Percentiles rank a stretch among this genome's conserved stretches.
Evolutionary conservation across 2,888 invertebrate genomes (phyloP).

Genomic region (Gortyna flavago): DNA sequence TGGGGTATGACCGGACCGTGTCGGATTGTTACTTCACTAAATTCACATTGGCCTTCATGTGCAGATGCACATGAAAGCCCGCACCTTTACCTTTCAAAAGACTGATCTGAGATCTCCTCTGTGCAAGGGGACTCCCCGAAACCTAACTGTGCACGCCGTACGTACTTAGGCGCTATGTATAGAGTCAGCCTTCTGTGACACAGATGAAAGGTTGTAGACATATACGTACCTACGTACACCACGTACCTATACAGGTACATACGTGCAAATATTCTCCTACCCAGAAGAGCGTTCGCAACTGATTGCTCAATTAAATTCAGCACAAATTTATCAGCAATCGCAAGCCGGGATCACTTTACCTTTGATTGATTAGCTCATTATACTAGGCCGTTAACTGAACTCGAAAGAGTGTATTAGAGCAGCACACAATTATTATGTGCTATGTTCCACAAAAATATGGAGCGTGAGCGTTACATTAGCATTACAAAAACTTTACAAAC

Average conservation of each 20-base stretch:
- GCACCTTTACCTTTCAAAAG: not conserved
- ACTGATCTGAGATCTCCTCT: not conserved
- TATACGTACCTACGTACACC: not conserved
- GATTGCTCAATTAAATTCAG: conserved; percentile 66
- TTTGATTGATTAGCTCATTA: conserved; percentile 71
- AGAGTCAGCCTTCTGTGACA: not conserved
- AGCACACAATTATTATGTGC: conserved; percentile 39
- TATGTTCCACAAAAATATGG: conserved; percentile 30
- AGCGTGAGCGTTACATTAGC: conserved; percentile 20
- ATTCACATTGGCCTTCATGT: not conserved
- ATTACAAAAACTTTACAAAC: conserved; percentile 29
- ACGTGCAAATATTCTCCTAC: conserved; percentile 53
- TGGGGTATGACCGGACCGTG: not conserved
- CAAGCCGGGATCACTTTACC: conserved; percentile 60
- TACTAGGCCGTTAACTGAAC: conserved; percentile 58
- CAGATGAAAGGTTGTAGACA: not conserved
- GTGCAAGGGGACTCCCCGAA: not conserved
- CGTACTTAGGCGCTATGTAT: not conserved
- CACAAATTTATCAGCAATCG: conserved; percentile 66
- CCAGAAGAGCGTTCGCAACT: conserved; percentile 57
- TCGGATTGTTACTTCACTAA: not conserved
- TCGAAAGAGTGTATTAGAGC: conserved; percentile 37
- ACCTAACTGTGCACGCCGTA: not conserved
- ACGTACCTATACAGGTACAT: conserved; percentile 19
- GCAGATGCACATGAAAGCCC: not conserved